Base-by-base conservation (phyloP, 2,797 vertebrate genomes). In the Poecilia picta region DNA sequence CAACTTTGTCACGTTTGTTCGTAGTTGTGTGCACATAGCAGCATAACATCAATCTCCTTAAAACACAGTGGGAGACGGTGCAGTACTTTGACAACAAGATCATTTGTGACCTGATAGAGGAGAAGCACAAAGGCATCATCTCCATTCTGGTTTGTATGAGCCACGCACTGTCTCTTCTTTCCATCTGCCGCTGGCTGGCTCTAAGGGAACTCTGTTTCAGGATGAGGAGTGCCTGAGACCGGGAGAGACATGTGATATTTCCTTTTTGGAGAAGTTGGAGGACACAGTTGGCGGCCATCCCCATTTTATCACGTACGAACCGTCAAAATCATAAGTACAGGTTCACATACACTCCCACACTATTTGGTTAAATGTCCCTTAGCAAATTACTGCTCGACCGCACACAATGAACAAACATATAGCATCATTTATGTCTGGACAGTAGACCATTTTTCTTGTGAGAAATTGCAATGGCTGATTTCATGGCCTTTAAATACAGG, bases 31-130 rank as follows among this genome's bases (percentile, higher is more conserved):
- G 71, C 66, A 23, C 41, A 8, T 15, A 8, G 13, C 71, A 73
- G 85, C 47, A 33, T 16, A 7, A 78, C 12, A 43, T 31, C n/a
- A 31, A 76, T 83, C 28, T 46, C 57, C 7, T 36, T 39, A 71
- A 25, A 46, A 85, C 82, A 72, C 88, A 99, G 98, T 99, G 98
- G 98, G 98, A 99, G 90, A 95, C 97, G 0, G 98, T 99, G 88
- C 96, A 97, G 72, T 99, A 98, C 94, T 99, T 99, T 93, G 97
- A 99, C 95, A 99, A 99, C 95, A 99, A 99, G 95, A 98, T 99
- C 82, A 99, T 99, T 80, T 99, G 98, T 81, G 98, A 99, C 90
- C 94, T 99, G 91, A 98, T 99, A 51, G 98, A 99, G 85, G 98
- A 98, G 94, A 99, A 98, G 89, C 97, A 97, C 94, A 99, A 97